Base-by-base conservation (phyloP, 1,140 invertebrate species). In the Fopius arisanus region DNA sequence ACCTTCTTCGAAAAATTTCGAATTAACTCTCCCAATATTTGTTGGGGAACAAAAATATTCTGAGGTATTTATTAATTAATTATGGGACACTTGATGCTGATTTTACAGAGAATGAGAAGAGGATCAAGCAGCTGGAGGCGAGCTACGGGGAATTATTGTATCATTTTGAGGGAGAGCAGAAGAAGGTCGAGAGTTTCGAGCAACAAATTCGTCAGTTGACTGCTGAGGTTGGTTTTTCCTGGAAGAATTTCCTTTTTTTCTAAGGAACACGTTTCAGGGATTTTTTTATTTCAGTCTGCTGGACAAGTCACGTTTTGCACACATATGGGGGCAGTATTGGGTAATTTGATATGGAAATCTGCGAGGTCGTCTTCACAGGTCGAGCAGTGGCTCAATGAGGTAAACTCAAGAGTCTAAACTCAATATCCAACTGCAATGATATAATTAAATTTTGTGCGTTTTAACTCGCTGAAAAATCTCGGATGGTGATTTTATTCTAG, bases 251-350 rank as follows among this genome's bases (percentile, higher is more conserved):
- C 48, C 21, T 6, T 5, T 67, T 37, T 37, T 37, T 37, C 12
- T 12, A 12, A 4, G 14, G n/a, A 31, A 6, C 0, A 21, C 51
- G n/a, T 6, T 72, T 48, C 14, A 62, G 26, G 19, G 5, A 12
- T 12, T 19, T 26, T 59, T 26, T 1, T 14, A 21, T 23, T 43
- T 3, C 62, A 85, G 82, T 75, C 82, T 68, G 73, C 77, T 21
- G 79, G 79, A 31, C 86, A 88, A 65, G 86, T 82, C 68, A 79
- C 80, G 41, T 88, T 84, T 78, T 86, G 84, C 70, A 81, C 85
- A 29, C 83, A 78, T 48, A 78, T 88, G 9, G 87, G 87, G 7
- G 79, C 85, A 43, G 80, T 84, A 40, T 74, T 86, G 75, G 81
- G 86, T 10, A 84, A 80, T 67, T 75, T 88, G 9, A 71, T 86